Base-by-base conservation (phyloP, 92 coral and sea anemone species). In the Epizoanthus stellaris region DNA sequence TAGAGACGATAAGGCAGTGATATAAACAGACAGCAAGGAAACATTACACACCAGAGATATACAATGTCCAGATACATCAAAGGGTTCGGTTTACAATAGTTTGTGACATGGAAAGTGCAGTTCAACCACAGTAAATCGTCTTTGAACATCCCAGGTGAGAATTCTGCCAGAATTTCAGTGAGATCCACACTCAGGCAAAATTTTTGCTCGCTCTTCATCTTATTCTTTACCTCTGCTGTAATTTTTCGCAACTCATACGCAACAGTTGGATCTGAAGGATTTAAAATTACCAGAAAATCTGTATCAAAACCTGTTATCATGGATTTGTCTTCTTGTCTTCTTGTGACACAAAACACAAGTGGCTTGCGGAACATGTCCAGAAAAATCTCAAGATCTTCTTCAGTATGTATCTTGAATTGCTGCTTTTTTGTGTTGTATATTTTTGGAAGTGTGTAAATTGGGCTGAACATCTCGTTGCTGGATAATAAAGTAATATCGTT, bases 301-400 rank as follows among this genome's bases (percentile, higher is more conserved):
- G 91, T 91, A 58, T 91, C 94, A 45, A 91, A 91, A 6, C 94
- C 94, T 19, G 76, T 62, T 76, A 88, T n/a, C 80, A 89, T 79
- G 1, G 76, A 52, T 6, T 80, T 89, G 62, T 87, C 87, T 74
- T 63, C 86, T 36, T 91, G 94, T 69, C 94, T 75, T 25, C 94
- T 63, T 13, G 94, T 88, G 5, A 70, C 81, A 42, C 92, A 91
- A 21, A 91, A 88, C 19, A 91, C 58, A 36, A 76, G 60, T 11
- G 94, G 90, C 69, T 91, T 88, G 40, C 68, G 56, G 57, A 91
- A 67, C 90, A 91, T 88, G 20, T 40, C 70, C 59, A 76, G 85
- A 16, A 91, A 62, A 14, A 68, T 87, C 45, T 82, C 54, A 25
- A 81, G 60, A 13, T 91, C 90, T 36, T 91, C 92, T 4, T 13